Evolutionary conservation across 2,113 vertebrate species (phyloP).

Genomic region (Aegithalos caudatus): DNA sequence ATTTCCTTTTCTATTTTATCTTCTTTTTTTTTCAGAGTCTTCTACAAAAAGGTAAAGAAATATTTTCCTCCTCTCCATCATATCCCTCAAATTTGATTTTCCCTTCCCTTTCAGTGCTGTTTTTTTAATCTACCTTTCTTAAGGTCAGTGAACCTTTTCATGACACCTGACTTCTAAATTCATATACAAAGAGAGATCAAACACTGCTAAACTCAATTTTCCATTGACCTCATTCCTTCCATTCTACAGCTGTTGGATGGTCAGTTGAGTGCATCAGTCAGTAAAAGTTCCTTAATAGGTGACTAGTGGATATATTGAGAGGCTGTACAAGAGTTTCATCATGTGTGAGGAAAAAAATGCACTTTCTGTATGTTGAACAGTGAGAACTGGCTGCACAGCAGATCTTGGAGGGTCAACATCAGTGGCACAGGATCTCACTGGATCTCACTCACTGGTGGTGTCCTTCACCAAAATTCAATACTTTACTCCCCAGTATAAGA

Average conservation of each 20-base stretch:
- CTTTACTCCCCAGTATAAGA: neutral
- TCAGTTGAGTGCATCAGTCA: neutral
- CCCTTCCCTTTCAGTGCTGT: neutral
- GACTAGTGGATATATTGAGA: neutral
- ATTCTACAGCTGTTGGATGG: neutral
- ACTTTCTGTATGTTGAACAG: neutral
- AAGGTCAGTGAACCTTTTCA: neutral
- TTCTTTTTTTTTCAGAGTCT: neutral
- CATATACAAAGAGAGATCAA: neutral
- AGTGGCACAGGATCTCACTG: neutral
- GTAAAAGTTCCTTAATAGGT: neutral
- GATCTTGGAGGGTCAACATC: rapidly evolving
- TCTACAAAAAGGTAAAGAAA: neutral
- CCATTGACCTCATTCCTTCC: neutral
- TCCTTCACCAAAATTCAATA: neutral
- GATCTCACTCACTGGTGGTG: neutral
- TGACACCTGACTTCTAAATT: neutral
- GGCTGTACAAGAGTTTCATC: neutral
- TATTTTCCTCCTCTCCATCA: neutral
- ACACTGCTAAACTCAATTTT: neutral
- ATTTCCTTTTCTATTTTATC: neutral
- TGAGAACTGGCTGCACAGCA: neutral
- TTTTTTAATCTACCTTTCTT: neutral
- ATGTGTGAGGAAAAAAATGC: neutral
- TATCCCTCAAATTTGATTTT: neutral